Conservation (phyloP, 1,140 invertebrate genomes). For the Lepidurus arcticus region DNA sequence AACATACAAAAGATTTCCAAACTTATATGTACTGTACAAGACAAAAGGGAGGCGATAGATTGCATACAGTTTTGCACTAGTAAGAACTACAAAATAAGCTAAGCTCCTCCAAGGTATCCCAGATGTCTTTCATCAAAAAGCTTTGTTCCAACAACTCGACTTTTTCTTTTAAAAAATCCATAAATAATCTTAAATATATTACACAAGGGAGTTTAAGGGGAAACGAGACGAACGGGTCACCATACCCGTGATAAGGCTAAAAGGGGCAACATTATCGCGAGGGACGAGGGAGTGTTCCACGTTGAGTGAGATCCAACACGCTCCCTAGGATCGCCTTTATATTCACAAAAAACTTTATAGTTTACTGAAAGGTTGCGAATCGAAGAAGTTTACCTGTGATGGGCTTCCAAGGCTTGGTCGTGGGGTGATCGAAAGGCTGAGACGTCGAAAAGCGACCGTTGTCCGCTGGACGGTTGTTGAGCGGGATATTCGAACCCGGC, state of each 20-base stretch:
- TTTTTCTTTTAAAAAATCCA: not conserved
- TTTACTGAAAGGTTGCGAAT: not conserved
- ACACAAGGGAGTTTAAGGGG: not conserved
- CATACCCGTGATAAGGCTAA: not conserved
- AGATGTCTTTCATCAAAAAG: not conserved
- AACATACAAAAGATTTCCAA: not conserved
- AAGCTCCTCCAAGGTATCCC: slow-evolving; percentile 10
- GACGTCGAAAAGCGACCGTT: not conserved
- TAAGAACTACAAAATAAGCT: not conserved
- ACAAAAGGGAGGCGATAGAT: slow-evolving; percentile 3
- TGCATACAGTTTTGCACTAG: not conserved
- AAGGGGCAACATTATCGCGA: not conserved
- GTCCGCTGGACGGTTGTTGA: slow-evolving; percentile 32
- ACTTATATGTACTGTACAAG: not conserved
- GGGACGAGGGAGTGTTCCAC: not conserved
- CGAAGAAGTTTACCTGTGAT: slow-evolving; percentile 38
- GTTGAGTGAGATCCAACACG: slow-evolving; percentile 12
- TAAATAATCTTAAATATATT: not conserved
- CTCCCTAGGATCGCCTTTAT: slow-evolving; percentile 21
- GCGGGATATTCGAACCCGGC: slow-evolving; percentile 1
- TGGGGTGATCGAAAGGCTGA: slow-evolving; percentile 8
- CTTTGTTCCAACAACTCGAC: not conserved
- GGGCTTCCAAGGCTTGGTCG: slow-evolving; percentile 41
- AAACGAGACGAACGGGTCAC: not conserved
- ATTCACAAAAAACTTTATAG: not conserved